A percentile compares a stretch with the other conserved stretches of the same genome.
Conservation (phyloP, 2,113 vertebrate genomes). For the Paralichthys olivaceus region DNA sequence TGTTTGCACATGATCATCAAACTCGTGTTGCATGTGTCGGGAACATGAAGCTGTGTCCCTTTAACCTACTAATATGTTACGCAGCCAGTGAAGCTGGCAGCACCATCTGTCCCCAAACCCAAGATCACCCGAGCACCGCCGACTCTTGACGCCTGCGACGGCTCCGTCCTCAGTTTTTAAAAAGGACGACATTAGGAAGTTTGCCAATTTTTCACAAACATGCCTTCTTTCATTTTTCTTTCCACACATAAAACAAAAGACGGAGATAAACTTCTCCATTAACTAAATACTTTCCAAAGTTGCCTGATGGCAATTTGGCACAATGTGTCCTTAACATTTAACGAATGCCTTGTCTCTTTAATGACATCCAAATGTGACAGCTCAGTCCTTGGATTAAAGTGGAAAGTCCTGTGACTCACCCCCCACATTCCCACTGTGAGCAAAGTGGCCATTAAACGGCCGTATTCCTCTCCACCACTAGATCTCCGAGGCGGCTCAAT, state of each 20-base stretch:
- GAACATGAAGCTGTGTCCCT: constrained; percentile 30
- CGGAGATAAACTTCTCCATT: background rate
- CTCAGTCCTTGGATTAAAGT: constrained; percentile 72
- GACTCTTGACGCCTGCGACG: constrained; percentile 8
- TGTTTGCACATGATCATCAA: constrained; percentile 11
- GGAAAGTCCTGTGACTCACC: constrained; percentile 67
- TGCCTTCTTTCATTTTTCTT: background rate
- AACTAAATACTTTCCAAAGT: constrained; percentile 1
- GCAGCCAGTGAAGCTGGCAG: constrained; percentile 22
- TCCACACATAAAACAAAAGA: background rate
- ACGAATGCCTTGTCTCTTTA: constrained; percentile 62
- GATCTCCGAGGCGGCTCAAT: constrained; percentile 75
- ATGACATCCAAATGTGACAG: constrained; percentile 69
- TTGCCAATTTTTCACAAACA: constrained; percentile 9
- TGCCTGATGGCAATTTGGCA: constrained; percentile 33
- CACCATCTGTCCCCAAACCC: constrained; percentile 50
- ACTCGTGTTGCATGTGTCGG: constrained; percentile 11
- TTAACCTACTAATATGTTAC: constrained; percentile 40
- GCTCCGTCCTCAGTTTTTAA: background rate
- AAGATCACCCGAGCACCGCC: constrained; percentile 19
- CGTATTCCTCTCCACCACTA: constrained; percentile 60
- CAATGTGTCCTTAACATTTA: constrained; percentile 57
- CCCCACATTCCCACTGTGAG: constrained; percentile 69
- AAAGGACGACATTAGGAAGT: constrained; percentile 4
- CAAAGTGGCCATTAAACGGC: constrained; percentile 78